Base-by-base conservation (phyloP, 2,888 invertebrate species). In the Choreutis nemorana region DNA sequence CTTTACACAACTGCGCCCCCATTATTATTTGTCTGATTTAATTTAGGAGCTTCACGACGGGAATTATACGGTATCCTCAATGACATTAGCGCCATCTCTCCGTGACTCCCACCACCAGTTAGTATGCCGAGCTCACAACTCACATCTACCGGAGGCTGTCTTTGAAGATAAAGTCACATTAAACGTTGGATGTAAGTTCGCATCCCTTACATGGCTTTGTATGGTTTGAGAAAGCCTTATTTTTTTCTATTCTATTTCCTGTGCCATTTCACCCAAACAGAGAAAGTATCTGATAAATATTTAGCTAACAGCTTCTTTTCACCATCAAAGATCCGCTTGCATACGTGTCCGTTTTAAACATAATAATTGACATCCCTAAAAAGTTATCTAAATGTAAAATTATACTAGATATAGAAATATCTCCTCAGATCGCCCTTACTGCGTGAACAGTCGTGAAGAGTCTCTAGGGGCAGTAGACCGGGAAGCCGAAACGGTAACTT, bases 41-140 rank as follows among this genome's bases (percentile, higher is more conserved):
- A n/a, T 29, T 11, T 37, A 77, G 77, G 75, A 75, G 31, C 48
- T 66, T 0, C 63, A 67, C 30, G 68, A 72, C 23, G 77, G 75
- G 0, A 72, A 75, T 42, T 73, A 61, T 39, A 73, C 73, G 0
- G 64, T 77, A 2, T 77, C 77, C 0, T 68, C 73, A 0, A 40
- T 77, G 30, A 65, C 67, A 0, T 42, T 73, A 22, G 55, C 61
- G 2, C 65, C 68, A 0, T 62, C 68, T 0, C 39, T 67, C 1
- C 49, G 50, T 0, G 62, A 71, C 35, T 42, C 44, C 23, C 49
- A 48, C 2, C 56, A 50, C 2, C 45, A 55, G n/a, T 45, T 77
- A 12, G 42, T 51, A 4, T 77, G 77, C 38, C 44, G 55, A 2
- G 77, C 58, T 0, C 55, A 61, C 37, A 55, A 72, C 40, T 43